Percentiles rank a stretch among this genome's conserved stretches.
Evolutionary conservation across 2,888 invertebrate species (phyloP).

Genomic region (Scaptomyza polygonia): DNA sequence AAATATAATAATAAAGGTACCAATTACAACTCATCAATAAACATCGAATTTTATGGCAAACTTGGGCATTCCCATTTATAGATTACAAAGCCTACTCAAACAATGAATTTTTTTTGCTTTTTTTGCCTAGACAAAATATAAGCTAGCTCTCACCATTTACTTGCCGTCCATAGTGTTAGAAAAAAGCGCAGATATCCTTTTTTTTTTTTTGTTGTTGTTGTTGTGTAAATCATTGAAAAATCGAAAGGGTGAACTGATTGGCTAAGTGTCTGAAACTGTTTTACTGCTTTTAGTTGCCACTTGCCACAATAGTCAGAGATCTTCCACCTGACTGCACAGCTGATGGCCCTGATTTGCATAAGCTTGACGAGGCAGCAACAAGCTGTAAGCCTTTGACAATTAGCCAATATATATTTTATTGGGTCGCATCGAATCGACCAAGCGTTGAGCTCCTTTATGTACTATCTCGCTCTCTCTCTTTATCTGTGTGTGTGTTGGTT

Average conservation of each 20-base stretch:
- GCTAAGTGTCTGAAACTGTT: conserved; percentile 1
- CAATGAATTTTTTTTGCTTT: background rate
- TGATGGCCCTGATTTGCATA: conserved; percentile 69
- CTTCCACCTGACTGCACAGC: conserved; percentile 67
- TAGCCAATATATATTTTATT: conserved; percentile 61
- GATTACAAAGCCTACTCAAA: background rate
- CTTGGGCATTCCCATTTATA: too few relatives aligned
- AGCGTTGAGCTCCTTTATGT: conserved; percentile 29
- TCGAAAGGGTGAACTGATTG: conserved; percentile 26
- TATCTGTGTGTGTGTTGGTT: conserved; percentile 11
- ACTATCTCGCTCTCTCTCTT: background rate
- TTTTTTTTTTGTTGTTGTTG: conserved; percentile 13
- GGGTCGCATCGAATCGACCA: conserved; percentile 24
- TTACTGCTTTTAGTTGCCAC: conserved; percentile 6
- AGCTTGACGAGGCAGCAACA: conserved; percentile 22
- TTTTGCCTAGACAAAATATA: background rate
- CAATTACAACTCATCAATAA: too few relatives aligned
- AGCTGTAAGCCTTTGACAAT: conserved; percentile 64
- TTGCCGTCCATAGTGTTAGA: conserved; percentile 14
- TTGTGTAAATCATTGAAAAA: conserved; percentile 56
- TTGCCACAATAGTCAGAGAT: conserved; percentile 64
- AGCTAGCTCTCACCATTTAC: background rate
- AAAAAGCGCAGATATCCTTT: conserved; percentile 23
- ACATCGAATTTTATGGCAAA: too few relatives aligned
- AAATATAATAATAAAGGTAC: too few relatives aligned